A percentile compares a stretch with the other conserved stretches of the same genome.
Evolutionary conservation across 2,888 invertebrate genomes (phyloP).

Genomic region (Bombylius major): DNA sequence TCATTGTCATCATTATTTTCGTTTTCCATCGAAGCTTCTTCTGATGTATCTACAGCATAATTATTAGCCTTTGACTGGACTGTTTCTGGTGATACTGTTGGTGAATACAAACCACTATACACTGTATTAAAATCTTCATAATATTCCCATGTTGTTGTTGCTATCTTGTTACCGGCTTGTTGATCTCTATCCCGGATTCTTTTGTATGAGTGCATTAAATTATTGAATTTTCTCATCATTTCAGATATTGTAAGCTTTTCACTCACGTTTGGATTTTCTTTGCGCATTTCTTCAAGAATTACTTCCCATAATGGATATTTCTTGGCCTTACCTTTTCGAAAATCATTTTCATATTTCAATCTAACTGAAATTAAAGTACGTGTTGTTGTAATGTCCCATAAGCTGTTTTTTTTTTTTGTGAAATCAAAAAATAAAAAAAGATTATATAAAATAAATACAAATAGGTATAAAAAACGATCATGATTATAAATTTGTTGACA

Average conservation of each 20-base stretch:
- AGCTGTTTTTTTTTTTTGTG: no score
- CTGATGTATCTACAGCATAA: no score
- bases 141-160: background rate
- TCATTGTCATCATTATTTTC: no score
- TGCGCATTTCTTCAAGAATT: background rate
- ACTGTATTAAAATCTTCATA: background rate
- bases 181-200: background rate
- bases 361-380: background rate
- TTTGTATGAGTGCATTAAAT: background rate
- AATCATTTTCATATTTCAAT: background rate
- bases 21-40: no score
- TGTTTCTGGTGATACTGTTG: no score
- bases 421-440: background rate
- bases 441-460: no score
- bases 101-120: background rate
- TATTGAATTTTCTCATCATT: background rate
- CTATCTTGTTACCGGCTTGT: background rate
- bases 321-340: background rate
- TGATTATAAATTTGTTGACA: no score
- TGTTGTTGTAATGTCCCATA: background rate
- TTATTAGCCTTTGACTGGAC: no score
- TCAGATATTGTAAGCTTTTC: background rate
- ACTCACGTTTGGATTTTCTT: background rate
- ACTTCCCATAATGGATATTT: background rate
- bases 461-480: no score